phyloP scores from a whole-genome alignment of 2,113 vertebrate genomes.

The Falcunculus frontatus region DNA sequence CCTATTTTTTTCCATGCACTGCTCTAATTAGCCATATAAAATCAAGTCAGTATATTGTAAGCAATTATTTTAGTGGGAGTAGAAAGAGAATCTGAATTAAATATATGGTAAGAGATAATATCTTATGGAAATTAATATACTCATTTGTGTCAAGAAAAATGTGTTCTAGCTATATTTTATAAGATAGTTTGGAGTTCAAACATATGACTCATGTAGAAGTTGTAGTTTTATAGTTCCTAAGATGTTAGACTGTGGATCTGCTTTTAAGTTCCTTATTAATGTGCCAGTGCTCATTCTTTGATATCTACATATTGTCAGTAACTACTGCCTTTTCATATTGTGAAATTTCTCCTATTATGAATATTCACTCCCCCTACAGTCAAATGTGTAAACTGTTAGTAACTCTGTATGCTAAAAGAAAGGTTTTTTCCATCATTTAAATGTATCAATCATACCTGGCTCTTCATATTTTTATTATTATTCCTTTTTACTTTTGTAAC shows the following conservation, averaged over 20 bases:
- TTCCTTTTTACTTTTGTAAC: neutral
- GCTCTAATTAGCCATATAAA: constrained; percentile 82
- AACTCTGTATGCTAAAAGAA: constrained; percentile 30
- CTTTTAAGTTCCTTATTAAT: constrained; percentile 61
- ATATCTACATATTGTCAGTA: constrained; percentile 62
- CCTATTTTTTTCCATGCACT: constrained; percentile 73
- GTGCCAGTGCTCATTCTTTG: constrained; percentile 54
- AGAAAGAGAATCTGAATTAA: constrained; percentile 77
- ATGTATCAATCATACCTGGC: neutral
- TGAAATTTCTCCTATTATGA: constrained; percentile 59
- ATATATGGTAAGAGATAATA: constrained; percentile 75
- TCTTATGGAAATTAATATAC: constrained; percentile 77
- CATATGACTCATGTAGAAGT: constrained; percentile 56
- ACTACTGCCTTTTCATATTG: constrained; percentile 29
- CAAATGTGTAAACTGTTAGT: constrained; percentile 64
- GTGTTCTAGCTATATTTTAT: constrained; percentile 66
- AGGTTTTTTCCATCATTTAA: constrained; percentile 10
- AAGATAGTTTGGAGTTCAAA: constrained; percentile 64
- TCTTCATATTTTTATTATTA: neutral
- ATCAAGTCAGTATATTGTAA: constrained; percentile 74
- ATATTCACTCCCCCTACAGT: constrained; percentile 76
- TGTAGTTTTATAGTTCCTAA: constrained; percentile 66
- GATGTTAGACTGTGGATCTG: constrained; percentile 54
- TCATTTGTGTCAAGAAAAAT: constrained; percentile 73
- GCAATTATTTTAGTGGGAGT: constrained; percentile 77